Percentiles rank a stretch among this genome's conserved stretches.
These are phyloP conservation scores for Larimichthys crocea DNA, from an alignment of 2,113 vertebrate genomes.

Conservation along the genomic window DNA sequence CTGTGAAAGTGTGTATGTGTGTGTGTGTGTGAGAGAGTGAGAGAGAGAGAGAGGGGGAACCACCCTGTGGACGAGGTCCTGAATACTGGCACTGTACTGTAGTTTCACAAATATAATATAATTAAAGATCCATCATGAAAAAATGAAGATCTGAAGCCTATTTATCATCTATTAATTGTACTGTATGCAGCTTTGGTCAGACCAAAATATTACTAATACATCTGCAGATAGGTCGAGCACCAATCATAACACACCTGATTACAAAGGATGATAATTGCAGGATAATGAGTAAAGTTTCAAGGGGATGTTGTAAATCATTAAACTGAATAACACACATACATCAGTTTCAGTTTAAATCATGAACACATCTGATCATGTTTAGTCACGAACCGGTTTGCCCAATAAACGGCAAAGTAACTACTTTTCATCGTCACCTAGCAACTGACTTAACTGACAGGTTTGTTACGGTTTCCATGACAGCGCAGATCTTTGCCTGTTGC, in stretches of 20 bases:
- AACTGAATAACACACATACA: background rate
- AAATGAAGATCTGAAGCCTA: background rate
- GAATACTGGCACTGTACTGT: background rate
- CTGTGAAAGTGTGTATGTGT: conserved; percentile 7
- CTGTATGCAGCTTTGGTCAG: background rate
- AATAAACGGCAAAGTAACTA: conserved; percentile 22
- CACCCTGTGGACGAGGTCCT: background rate
- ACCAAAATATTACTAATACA: background rate
- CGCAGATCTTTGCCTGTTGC: conserved; percentile 60
- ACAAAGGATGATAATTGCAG: background rate
- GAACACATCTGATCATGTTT: background rate
- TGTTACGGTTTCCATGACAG: conserved; percentile 73
- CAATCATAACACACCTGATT: background rate
- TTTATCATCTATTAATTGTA: background rate
- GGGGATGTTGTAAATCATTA: background rate
- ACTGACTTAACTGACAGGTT: conserved; percentile 63
- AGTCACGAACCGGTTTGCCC: background rate
- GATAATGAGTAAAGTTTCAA: background rate
- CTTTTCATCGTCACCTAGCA: conserved; percentile 59
- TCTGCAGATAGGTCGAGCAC: background rate
- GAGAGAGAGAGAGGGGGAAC: background rate
- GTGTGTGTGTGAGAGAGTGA: background rate
- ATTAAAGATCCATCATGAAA: background rate
- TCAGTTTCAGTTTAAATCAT: background rate
- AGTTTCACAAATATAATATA: background rate